These are phyloP conservation scores for Xyliphius kryptos DNA, from an alignment of 2,113 vertebrate genomes.

Conservation along the genomic window DNA sequence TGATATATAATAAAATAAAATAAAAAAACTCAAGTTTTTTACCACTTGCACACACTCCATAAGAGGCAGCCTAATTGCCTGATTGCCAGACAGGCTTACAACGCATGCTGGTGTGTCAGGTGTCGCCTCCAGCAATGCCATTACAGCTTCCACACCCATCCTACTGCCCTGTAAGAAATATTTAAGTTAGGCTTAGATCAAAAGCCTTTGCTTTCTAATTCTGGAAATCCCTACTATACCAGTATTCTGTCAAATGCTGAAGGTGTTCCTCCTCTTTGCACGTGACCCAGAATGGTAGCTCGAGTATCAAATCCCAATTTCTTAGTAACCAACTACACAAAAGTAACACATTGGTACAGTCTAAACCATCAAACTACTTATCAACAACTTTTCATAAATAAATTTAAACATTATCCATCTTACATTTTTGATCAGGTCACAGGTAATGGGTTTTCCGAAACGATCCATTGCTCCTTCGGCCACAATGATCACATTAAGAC, in stretches of 20 bases:
- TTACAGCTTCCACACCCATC: conserved; percentile 92
- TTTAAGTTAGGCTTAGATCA: background rate
- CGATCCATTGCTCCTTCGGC: conserved; percentile 79
- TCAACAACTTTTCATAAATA: background rate
- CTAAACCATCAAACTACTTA: background rate
- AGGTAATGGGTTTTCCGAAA: conserved; percentile 74
- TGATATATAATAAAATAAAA: too few relatives aligned
- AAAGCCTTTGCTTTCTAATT: background rate
- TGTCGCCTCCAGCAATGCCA: conserved; percentile 87
- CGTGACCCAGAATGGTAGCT: conserved; percentile 87
- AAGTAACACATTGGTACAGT: background rate
- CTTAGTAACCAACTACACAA: conserved; percentile 78
- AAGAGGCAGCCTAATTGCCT: conserved; percentile 86
- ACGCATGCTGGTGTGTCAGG: conserved; percentile 88
- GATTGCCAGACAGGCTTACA: conserved; percentile 89
- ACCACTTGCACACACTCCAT: conserved; percentile 98
- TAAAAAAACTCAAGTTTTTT: conserved; percentile 42
- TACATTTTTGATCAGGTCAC: conserved; percentile 75
- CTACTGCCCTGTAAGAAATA: conserved; percentile 75
- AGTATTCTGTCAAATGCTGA: conserved; percentile 90
- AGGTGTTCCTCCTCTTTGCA: conserved; percentile 88
- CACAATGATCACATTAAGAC: conserved; percentile 91
- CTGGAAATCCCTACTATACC: conserved; percentile 52
- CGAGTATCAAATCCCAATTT: conserved; percentile 87
- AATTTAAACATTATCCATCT: conserved; percentile 42